Base-by-base conservation (phyloP, 2,888 invertebrate species). In the Mellilla xanthometata region DNA sequence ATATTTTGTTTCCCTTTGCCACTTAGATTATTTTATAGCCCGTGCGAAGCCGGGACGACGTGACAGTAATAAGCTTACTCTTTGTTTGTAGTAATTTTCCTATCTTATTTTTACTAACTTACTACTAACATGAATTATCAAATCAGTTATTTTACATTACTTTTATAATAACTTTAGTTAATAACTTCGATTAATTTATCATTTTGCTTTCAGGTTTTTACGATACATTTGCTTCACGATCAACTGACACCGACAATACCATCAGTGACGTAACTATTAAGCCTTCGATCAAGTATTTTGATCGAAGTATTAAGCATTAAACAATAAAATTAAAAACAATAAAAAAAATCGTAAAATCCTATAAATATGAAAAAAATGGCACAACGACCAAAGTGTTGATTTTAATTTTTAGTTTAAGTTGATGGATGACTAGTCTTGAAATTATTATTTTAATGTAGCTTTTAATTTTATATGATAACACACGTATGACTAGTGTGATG, bases 341-440 rank as follows among this genome's bases (percentile, higher is more conserved):
- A 83, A 87, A 86, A 89, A n/a, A 88, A 86, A 84, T 76, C 53
- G 78, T 62, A 85, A 88, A 88, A 84, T n/a, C 40, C 63, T 62
- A 24, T 71, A 73, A 84, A 84, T 63, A 60, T 58, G 67, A 85
- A 89, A 89, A 89, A 89, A 89, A 88, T 89, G 89, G 88, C 87
- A 86, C 89, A 86, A 87, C 86, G 88, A 88, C 88, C 88, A 87
- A 88, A 86, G 82, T 81, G 73, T 79, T 81, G n/a, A 39, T 28
- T 39, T 7, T 34, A 30, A 26, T 23, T 77, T 59, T 66, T 72
- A 58, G 68, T 69, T 72, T 81, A 81, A 80, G 76, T 73, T 74
- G 43, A 38, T 41, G 55, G 62, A 56, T 72, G 63, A 73, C 79
- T 86, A 85, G 82, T 83, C 79, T 74, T 79, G 65, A 63, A 59